phyloP scores from a whole-genome alignment of 2,888 invertebrate genomes.

The Cyaniris semiargus region DNA sequence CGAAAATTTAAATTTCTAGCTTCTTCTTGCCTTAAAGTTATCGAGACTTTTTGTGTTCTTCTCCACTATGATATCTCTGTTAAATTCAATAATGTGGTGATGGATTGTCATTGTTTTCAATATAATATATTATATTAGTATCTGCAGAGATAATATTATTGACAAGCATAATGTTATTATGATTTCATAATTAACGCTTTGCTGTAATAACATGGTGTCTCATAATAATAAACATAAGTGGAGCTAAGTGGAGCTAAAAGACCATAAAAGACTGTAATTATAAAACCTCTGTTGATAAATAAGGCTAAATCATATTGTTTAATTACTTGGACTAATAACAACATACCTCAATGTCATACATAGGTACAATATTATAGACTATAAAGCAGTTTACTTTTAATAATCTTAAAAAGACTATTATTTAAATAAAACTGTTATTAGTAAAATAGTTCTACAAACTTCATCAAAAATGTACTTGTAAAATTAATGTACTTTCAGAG shows the following conservation, averaged over 20 bases:
- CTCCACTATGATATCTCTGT: too few species aligned
- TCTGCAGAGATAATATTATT: too few species aligned
- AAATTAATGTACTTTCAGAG: background rate
- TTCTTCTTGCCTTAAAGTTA: too few species aligned
- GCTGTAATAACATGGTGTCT: background rate
- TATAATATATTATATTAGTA: too few species aligned
- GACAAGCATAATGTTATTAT: background rate
- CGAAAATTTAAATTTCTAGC: too few species aligned
- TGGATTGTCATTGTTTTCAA: too few species aligned
- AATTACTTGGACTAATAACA: background rate
- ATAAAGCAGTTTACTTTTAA: too few species aligned
- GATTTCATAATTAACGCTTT: background rate
- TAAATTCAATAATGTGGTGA: too few species aligned
- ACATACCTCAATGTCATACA: background rate
- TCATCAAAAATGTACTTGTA: background rate
- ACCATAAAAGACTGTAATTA: background rate
- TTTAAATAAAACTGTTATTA: too few species aligned
- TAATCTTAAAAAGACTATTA: too few species aligned
- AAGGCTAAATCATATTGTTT: background rate
- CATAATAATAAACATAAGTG: background rate
- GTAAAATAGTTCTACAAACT: too few species aligned
- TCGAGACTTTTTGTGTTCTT: too few species aligned
- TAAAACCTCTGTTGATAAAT: background rate
- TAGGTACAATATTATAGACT: background rate
- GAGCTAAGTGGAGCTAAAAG: background rate